Evolutionary conservation across 1,140 invertebrate genomes (phyloP), one percentile per base, ranked within the genome.

Genomic region (Gonioctena quinquepunctata): DNA sequence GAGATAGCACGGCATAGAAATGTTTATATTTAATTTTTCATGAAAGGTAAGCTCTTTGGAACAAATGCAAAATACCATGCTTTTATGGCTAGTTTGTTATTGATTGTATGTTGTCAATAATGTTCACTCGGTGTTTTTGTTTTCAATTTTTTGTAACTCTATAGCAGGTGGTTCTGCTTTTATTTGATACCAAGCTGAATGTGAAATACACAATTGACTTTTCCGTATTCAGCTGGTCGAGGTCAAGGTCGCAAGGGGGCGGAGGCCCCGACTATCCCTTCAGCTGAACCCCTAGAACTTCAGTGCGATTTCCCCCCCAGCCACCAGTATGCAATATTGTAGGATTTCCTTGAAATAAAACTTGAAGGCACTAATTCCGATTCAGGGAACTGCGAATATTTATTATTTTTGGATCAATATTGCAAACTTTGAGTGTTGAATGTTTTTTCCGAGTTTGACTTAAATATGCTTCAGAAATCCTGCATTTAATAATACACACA

Each of bases 161-260:
- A n/a, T n/a, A 42, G 33, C 33, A 42, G 33, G 33, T 42, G 33
- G 33, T 42, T 42, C 16, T n/a, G 16, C 2, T 8, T 42, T 42
- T 8, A 19, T 54, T 21, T 54, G 50, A n/a, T 21, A 13, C 1
- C 50, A 54, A 18, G 50, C 52, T 54, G 16, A 54, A 54, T 7
- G 7, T 23, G 0, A 18, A 23, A 54, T 19, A 18, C n/a, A n/a
- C n/a, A 54, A 54, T 54, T 19, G 19, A 22, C 8, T 16, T 8
- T 42, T 42, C 33, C n/a, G n/a, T 59, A 25, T 26, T 25, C 23
- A 59, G 56, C 28, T 62, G 33, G 2, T 2, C 16, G 28, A 62
- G 60, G 60, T 62, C 60, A 62, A 62, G 60, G 60, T 18, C 33
- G 13, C n/a, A 27, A 19, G 60, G 60, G 60, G 60, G 60, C 60